These are phyloP conservation scores for Stichodactyla mertensii DNA, from an alignment of 64 coral and sea anemone species.

Conservation along the genomic window DNA sequence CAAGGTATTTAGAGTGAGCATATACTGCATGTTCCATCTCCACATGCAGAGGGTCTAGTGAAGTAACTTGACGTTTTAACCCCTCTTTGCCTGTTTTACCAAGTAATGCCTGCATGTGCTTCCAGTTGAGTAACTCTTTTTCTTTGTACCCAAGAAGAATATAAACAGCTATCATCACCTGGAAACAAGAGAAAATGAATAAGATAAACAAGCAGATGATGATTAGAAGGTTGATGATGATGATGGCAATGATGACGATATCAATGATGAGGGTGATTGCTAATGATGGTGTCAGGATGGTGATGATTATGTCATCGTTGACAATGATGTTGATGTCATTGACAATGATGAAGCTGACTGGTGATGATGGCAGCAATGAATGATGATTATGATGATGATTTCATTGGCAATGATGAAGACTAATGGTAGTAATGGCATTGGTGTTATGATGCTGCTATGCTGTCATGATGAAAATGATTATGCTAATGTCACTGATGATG, in stretches of 20 bases:
- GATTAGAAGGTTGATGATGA: background rate
- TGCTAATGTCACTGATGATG: background rate
- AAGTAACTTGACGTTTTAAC: conserved; percentile 83
- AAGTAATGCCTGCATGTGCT: conserved; percentile 90
- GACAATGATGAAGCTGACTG: too few species aligned
- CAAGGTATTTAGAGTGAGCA: conserved; percentile 72
- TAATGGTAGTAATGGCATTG: too few species aligned
- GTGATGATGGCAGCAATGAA: too few species aligned
- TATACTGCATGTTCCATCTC: conserved; percentile 78
- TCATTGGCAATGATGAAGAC: too few species aligned
- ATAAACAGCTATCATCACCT: conserved; percentile 96
- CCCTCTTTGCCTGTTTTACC: conserved; percentile 98
- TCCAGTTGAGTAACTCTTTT: conserved; percentile 86
- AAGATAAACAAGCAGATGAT: too few species aligned
- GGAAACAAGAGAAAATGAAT: background rate
- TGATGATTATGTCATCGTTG: too few species aligned
- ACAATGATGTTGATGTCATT: too few species aligned
- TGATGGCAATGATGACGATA: too few species aligned
- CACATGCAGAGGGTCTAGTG: conserved; percentile 70
- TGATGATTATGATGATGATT: background rate
- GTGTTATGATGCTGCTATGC: too few species aligned
- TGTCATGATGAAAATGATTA: too few species aligned
- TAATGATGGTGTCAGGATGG: background rate
- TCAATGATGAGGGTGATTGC: background rate
- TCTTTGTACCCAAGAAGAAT: conserved; percentile 80